These are phyloP conservation scores for Zapornia atra DNA, from an alignment of 2,113 vertebrate genomes.

Conservation along the genomic window DNA sequence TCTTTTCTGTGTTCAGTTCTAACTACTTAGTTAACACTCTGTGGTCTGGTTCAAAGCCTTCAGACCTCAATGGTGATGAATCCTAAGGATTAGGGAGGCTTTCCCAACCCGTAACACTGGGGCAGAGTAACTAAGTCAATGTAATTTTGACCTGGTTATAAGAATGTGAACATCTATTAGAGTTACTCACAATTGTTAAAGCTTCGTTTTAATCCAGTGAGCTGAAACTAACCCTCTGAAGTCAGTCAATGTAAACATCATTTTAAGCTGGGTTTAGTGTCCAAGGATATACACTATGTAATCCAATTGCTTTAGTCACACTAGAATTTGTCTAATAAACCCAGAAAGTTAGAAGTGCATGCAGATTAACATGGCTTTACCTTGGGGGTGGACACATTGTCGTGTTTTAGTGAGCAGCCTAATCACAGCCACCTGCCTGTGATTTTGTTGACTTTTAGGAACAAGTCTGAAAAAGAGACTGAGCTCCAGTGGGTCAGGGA, in stretches of 20 bases:
- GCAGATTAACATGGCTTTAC: not conserved
- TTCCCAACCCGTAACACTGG: not conserved
- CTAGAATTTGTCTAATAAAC: not conserved
- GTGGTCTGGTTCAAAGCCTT: not conserved
- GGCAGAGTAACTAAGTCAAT: not conserved
- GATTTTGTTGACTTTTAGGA: not conserved
- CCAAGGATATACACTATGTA: not conserved
- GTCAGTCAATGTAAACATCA: not conserved
- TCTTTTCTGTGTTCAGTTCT: not conserved
- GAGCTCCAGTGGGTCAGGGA: not conserved
- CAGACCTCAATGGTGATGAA: not conserved
- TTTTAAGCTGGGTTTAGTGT: not conserved
- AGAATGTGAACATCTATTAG: not conserved
- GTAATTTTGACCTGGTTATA: not conserved
- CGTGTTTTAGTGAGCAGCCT: not conserved
- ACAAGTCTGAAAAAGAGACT: not conserved
- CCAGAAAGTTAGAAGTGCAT: not conserved
- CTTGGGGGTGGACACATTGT: not conserved
- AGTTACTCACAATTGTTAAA: not conserved
- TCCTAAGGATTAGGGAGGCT: not conserved
- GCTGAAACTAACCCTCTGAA: not conserved
- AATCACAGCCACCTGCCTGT: not conserved
- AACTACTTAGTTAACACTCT: not conserved
- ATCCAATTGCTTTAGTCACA: slow-evolving; percentile 23
- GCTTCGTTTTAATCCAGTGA: not conserved